phyloP scores from a whole-genome alignment of 2,888 invertebrate species.

The Polydrusus cervinus region DNA sequence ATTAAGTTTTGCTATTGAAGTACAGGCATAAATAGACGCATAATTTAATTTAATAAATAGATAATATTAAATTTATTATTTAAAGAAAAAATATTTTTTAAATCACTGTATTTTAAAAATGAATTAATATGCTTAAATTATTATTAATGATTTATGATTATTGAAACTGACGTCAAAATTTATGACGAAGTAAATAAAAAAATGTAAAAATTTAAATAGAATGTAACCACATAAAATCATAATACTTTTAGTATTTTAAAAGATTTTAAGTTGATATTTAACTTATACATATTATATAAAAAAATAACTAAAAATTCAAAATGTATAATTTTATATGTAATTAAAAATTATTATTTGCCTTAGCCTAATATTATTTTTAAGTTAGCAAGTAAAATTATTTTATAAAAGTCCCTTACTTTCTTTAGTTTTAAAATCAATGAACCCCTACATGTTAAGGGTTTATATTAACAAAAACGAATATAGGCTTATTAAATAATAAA shows the following conservation, averaged over 20 bases:
- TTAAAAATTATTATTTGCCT: background rate
- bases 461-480: slow-evolving; percentile 41
- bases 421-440: slow-evolving; percentile 37
- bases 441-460: slow-evolving; percentile 26
- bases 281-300: background rate
- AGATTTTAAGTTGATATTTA: background rate
- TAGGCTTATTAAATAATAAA: slow-evolving; percentile 37
- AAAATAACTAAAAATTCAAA: background rate
- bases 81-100: too few species aligned
- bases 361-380: background rate
- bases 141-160: too few species aligned
- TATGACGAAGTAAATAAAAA: too few species aligned
- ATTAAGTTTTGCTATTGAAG: too few species aligned
- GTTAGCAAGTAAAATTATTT: background rate
- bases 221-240: too few species aligned
- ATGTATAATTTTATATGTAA: background rate
- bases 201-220: too few species aligned
- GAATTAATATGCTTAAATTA: too few species aligned
- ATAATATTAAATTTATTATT: too few species aligned
- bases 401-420: slow-evolving; percentile 28
- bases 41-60: too few species aligned
- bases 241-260: background rate
- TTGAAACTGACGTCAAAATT: too few species aligned
- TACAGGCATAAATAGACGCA: too few species aligned
- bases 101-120: too few species aligned